A percentile compares a stretch with the other conserved stretches of the same genome.
These are phyloP conservation scores for Motacilla alba DNA, from an alignment of 2,113 vertebrate species.

Conservation along the genomic window DNA sequence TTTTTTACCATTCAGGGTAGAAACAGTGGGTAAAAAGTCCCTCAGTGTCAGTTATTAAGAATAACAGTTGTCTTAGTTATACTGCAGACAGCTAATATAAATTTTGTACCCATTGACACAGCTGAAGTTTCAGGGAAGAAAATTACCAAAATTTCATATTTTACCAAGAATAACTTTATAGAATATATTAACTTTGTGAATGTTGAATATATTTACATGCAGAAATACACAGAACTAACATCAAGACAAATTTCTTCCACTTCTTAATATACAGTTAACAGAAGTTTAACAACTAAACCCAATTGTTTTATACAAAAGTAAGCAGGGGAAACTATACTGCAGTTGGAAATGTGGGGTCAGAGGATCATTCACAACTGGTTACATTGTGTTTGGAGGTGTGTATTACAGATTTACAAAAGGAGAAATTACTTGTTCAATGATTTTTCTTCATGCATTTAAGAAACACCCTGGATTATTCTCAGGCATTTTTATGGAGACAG, in stretches of 20 bases:
- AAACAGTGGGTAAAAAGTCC: not conserved
- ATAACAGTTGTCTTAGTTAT: not conserved
- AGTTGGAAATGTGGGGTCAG: not conserved
- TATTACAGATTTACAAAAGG: not conserved
- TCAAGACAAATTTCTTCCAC: not conserved
- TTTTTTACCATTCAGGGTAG: not conserved
- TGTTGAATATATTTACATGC: constrained; percentile 2
- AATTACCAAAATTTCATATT: not conserved
- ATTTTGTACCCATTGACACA: not conserved
- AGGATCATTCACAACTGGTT: not conserved
- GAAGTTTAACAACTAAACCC: not conserved
- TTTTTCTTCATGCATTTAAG: not conserved
- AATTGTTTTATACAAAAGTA: not conserved
- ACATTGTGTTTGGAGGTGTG: not conserved
- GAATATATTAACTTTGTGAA: not conserved
- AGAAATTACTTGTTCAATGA: not conserved
- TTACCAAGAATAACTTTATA: constrained; percentile 6
- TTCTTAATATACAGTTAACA: not conserved
- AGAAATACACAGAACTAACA: constrained; percentile 18
- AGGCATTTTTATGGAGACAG: not conserved
- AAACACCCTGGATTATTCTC: not conserved
- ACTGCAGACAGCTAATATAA: not conserved
- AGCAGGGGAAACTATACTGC: not conserved
- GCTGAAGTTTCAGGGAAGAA: not conserved
- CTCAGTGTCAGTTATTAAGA: not conserved